Percentiles rank a stretch among this genome's conserved stretches.
phyloP scores from a whole-genome alignment of 1,140 invertebrate species.

The Schlechtendalia chinensis region DNA sequence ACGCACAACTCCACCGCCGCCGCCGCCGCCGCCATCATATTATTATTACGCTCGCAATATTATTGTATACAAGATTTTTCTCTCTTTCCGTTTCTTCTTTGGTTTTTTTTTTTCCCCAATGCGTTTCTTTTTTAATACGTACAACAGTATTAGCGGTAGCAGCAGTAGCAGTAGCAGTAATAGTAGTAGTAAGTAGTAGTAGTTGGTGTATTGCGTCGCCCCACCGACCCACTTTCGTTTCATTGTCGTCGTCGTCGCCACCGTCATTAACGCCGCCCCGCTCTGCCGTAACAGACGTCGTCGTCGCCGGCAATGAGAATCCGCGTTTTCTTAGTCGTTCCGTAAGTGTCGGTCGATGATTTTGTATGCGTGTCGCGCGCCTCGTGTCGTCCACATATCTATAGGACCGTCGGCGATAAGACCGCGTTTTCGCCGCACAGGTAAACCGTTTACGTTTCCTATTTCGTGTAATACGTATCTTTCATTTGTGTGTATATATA shows the following conservation, averaged over 20 bases:
- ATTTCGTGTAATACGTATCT: too few relatives aligned
- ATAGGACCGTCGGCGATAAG: too few relatives aligned
- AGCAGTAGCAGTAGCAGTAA: too few relatives aligned
- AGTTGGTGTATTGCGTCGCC: background rate
- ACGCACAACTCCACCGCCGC: background rate
- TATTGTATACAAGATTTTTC: background rate
- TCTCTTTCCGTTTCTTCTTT: constrained; percentile 24
- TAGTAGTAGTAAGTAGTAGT: background rate
- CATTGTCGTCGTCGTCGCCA: constrained; percentile 1
- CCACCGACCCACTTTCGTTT: constrained; percentile 43
- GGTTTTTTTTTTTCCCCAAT: background rate
- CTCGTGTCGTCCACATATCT: too few relatives aligned
- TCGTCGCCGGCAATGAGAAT: constrained; percentile 9
- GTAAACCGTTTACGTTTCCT: too few relatives aligned
- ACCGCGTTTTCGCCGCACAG: too few relatives aligned
- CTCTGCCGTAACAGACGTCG: background rate
- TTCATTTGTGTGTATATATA: too few relatives aligned
- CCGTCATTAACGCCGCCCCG: constrained; percentile 32
- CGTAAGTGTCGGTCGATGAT: background rate
- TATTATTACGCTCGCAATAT: background rate
- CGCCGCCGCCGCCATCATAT: constrained; percentile 16
- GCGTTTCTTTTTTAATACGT: constrained; percentile 13
- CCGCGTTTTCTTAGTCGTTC: background rate
- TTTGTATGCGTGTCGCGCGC: background rate
- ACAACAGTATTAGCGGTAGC: too few relatives aligned